These are phyloP conservation scores for Drosophila auraria DNA, from an alignment of 1,140 invertebrate genomes.

Conservation along the genomic window DNA sequence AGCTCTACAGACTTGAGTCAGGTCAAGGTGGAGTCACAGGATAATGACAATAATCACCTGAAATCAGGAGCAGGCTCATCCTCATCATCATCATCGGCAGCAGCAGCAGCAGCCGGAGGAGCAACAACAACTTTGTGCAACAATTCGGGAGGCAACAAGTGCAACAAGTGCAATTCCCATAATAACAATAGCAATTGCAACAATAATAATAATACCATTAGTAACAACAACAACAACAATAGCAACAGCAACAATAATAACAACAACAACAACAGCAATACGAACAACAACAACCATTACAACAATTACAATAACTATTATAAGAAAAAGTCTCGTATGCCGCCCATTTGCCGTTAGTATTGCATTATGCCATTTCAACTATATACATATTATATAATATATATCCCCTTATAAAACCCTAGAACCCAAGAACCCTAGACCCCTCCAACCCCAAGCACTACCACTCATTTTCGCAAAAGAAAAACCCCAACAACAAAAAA, in stretches of 20 bases:
- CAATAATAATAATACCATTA: constrained; percentile 41
- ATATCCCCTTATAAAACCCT: neutral
- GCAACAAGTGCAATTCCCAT: constrained; percentile 77
- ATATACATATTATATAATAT: constrained; percentile 44
- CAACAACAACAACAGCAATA: constrained; percentile 64
- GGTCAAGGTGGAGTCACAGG: constrained; percentile 19
- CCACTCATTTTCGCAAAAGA: constrained; percentile 11
- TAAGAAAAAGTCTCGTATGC: constrained; percentile 85
- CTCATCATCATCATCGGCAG: constrained; percentile 14
- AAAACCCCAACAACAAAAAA: constrained; percentile 4
- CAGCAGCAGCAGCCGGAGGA: constrained; percentile 14
- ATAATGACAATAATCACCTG: constrained; percentile 39
- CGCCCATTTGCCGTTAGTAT: constrained; percentile 85
- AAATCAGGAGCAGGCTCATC: constrained; percentile 2
- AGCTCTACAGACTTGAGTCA: constrained; percentile 12
- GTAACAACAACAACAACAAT: constrained; percentile 70
- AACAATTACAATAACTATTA: constrained; percentile 85
- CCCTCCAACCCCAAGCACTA: neutral
- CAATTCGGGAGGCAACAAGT: constrained; percentile 58
- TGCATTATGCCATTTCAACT: constrained; percentile 37
- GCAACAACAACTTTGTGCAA: constrained; percentile 41
- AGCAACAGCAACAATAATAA: constrained; percentile 35
- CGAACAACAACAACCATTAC: constrained; percentile 79
- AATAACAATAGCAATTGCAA: constrained; percentile 48
- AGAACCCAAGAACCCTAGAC: neutral